Percentiles rank a stretch among this genome's conserved stretches.
These are phyloP conservation scores for Pantelozetes paolii DNA, from an alignment of 2,888 invertebrate species.

Conservation along the genomic window DNA sequence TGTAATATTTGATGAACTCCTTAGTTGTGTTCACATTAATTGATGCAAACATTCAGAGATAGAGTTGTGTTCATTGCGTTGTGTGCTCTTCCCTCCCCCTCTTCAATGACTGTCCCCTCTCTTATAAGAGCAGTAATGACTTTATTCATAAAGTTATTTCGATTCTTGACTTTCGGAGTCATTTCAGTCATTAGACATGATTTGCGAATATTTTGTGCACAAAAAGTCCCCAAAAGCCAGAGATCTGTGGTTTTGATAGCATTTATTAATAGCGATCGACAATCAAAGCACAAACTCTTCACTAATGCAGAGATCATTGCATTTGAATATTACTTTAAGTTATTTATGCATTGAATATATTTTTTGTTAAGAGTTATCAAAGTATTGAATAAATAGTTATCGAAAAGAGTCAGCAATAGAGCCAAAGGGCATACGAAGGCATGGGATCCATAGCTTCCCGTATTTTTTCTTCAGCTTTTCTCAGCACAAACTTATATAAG, in stretches of 20 bases:
- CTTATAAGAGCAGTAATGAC: constrained; percentile 8
- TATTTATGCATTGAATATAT: constrained; percentile 2
- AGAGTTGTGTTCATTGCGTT: neutral
- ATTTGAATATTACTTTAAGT: neutral
- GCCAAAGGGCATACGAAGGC: constrained; percentile 2
- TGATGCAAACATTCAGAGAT: constrained; percentile 16
- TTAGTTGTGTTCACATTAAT: constrained; percentile 3
- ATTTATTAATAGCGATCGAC: neutral
- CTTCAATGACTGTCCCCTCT: neutral
- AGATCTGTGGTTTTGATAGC: constrained; percentile 11
- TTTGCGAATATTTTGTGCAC: constrained; percentile 16
- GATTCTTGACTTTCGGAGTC: neutral
- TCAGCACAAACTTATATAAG: neutral
- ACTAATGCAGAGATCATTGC: neutral
- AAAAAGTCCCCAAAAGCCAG: constrained; percentile 4
- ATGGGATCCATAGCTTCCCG: neutral
- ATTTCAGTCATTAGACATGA: constrained; percentile 33
- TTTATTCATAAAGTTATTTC: constrained; percentile 24
- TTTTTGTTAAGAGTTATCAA: neutral
- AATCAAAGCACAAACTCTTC: neutral
- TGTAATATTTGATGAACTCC: constrained; percentile 14
- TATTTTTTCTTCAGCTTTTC: neutral
- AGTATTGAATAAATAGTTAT: neutral
- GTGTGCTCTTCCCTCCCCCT: neutral
- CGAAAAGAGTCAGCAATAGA: neutral